Evolutionary conservation across 1,140 invertebrate species (phyloP).

Genomic region (Rhagoletis zephyria): DNA sequence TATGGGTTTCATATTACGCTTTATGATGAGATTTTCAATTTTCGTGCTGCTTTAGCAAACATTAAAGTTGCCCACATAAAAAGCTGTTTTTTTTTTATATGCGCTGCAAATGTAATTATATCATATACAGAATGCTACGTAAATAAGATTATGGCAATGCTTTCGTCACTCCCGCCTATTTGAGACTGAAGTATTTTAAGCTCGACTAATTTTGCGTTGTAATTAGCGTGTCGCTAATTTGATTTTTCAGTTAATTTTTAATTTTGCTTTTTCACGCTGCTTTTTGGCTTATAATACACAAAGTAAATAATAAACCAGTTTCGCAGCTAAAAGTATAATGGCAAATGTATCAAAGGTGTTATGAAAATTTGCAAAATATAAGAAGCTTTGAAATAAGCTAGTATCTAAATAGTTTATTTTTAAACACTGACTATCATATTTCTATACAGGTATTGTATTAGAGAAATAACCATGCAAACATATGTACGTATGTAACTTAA

Average conservation of each 20-base stretch:
- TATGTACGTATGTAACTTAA: background rate
- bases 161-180: background rate
- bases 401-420: background rate
- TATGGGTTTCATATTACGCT: too few relatives aligned
- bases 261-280: background rate
- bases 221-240: slow-evolving; percentile 21
- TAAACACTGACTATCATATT: background rate
- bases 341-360: background rate
- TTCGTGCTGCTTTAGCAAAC: too few relatives aligned
- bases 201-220: slow-evolving; percentile 7
- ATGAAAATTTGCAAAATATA: background rate
- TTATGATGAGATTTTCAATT: too few relatives aligned
- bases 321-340: background rate
- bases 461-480: background rate
- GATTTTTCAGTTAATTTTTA: slow-evolving; percentile 13
- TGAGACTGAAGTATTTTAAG: background rate
- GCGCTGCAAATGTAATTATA: too few relatives aligned
- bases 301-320: background rate
- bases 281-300: background rate
- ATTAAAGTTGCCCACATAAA: too few relatives aligned
- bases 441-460: background rate
- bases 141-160: background rate
- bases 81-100: too few relatives aligned
- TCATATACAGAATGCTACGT: background rate
- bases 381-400: too few relatives aligned